Base-by-base conservation (phyloP, 2,888 invertebrate species). In the Hemicrepidius hirtus region DNA sequence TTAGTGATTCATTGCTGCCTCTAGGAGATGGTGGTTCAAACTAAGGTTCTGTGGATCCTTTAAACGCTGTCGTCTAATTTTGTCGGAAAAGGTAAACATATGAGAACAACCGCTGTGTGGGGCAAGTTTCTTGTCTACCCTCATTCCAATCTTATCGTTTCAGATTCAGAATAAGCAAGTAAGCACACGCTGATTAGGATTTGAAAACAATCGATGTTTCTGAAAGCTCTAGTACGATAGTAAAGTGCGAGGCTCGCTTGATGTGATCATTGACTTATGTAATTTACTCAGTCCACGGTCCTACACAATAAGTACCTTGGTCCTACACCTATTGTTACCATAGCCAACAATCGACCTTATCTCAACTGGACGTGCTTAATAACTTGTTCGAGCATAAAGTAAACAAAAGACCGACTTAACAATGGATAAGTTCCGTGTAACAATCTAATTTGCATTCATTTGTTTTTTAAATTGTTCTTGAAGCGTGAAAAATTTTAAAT, bases 361-460 rank as follows among this genome's bases (percentile, higher is more conserved):
- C 62, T 41, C 62, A 21, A n/a, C 10, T 12, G 57, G 20, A 57
- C 57, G 53, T 57, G 57, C 57, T 37, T 57, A 37, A 57, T 53
- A 68, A 49, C 16, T 60, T 49, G 59, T 68, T 59, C 13, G 21
- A 68, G 32, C 68, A 24, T 68, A 37, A 59, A 16, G 44, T 60
- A 46, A 68, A 59, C 44, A 68, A 68, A 57, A 46, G 49, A 37
- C n/a, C 28, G 46, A 55, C 32, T 49, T 59, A 68, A 59, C 68
- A 68, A 66, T 60, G 37, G 59, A 35, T 60, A 68, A 60, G 32
- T 59, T 60, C 60, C 60, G 35, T 60, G 68, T 63, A 68, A 62
- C 62, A 32, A 63, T 55, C 32, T 68, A 68, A 68, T 62, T 68
- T 68, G 62, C 60, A 68, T 68, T 50, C 60, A 68, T 62, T 62